Evolutionary conservation across 1,140 invertebrate genomes (phyloP).

Genomic region (Linepithema humile): DNA sequence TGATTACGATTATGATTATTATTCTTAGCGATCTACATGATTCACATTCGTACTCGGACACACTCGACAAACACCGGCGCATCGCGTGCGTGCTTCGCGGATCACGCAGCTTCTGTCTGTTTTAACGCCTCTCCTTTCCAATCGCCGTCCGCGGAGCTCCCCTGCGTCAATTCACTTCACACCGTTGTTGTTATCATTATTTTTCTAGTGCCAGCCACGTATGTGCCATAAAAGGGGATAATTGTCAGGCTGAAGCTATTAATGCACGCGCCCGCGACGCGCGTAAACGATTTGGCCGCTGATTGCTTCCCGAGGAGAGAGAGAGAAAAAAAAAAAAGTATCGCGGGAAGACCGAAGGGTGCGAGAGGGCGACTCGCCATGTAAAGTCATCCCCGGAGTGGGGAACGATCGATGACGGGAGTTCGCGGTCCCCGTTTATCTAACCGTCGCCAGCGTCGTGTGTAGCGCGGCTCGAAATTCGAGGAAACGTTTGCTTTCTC

Average conservation of each 20-base stretch:
- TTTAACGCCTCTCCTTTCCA: not conserved
- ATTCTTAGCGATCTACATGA: constrained; percentile 70
- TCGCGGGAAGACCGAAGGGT: not conserved
- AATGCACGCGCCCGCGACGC: not conserved
- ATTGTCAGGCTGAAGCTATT: constrained; percentile 18
- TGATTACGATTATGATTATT: constrained; percentile 65
- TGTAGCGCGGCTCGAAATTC: constrained; percentile 34
- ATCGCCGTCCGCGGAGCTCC: no score
- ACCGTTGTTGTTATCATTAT: constrained; percentile 8
- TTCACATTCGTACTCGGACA: constrained; percentile 11
- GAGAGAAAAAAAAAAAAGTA: not conserved
- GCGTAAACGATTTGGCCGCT: not conserved
- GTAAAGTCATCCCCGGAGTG: not conserved
- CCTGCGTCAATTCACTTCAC: not conserved
- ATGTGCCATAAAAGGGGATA: constrained; percentile 53
- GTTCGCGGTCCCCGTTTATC: not conserved
- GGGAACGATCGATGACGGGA: constrained; percentile 22
- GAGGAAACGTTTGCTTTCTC: not conserved
- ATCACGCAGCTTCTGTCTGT: not conserved
- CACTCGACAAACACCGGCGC: not conserved
- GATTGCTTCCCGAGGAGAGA: constrained; percentile 2
- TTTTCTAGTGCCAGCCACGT: constrained; percentile 38
- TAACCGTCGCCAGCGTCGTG: not conserved
- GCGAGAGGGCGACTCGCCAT: constrained; percentile 16
- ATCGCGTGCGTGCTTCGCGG: constrained; percentile 38